phyloP scores from a whole-genome alignment of 2,113 vertebrate species.

The Ciconia maguari region DNA sequence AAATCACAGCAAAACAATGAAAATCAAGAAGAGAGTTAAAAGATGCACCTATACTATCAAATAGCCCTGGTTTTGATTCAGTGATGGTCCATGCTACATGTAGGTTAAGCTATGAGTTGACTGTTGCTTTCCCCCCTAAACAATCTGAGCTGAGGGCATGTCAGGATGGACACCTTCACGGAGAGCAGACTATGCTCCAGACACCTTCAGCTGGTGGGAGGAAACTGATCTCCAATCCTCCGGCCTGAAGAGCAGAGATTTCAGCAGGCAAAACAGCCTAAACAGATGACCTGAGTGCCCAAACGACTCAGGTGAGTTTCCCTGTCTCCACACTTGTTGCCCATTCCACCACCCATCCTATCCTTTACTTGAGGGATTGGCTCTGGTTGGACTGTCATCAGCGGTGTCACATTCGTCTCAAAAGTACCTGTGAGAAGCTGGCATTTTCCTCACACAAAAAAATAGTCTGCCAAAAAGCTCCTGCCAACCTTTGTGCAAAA shows the following conservation, averaged over 20 bases:
- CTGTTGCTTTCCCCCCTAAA: background rate
- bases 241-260: background rate
- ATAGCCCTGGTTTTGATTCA: background rate
- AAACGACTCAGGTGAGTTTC: rapidly evolving
- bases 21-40: background rate
- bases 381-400: background rate
- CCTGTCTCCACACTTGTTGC: background rate
- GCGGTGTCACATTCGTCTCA: rapidly evolving
- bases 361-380: background rate
- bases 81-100: background rate
- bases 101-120: background rate
- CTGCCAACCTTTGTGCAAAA: background rate
- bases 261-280: background rate
- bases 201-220: background rate
- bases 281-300: background rate
- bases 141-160: background rate
- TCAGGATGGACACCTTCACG: background rate
- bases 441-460: background rate
- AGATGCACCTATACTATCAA: background rate
- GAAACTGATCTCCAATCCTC: rapidly evolving
- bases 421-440: background rate
- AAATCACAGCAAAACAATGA: background rate
- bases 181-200: background rate
- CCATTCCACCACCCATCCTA: rapidly evolving
- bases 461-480: background rate